phyloP scores from a whole-genome alignment of 2,113 vertebrate genomes.

The Aptenodytes patagonicus region DNA sequence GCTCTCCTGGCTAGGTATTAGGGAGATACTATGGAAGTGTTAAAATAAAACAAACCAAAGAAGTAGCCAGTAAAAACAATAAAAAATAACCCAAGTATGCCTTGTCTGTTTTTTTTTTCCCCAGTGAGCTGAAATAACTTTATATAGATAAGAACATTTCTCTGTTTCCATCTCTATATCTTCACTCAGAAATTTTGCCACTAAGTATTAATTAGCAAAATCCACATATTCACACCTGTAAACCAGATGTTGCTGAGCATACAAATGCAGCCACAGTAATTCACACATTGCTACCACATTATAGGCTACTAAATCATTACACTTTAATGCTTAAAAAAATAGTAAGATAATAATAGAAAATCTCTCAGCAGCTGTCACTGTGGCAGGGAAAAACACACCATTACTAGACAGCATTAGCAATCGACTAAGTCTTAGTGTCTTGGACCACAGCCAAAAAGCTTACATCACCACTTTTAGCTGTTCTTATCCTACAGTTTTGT shows the following conservation, averaged over 20 bases:
- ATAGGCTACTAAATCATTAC: constrained; percentile 37
- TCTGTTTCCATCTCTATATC: neutral
- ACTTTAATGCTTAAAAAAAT: constrained; percentile 14
- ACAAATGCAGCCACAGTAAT: neutral
- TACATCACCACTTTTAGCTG: neutral
- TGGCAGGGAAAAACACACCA: constrained; percentile 33
- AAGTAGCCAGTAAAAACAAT: neutral
- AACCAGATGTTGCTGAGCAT: constrained; percentile 46
- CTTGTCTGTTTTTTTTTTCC: neutral
- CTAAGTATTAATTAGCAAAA: constrained; percentile 6
- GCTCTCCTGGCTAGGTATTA: neutral
- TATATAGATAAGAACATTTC: neutral
- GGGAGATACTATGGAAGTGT: neutral
- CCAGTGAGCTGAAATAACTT: neutral
- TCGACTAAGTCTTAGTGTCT: neutral
- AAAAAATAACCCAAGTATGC: neutral
- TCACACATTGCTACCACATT: neutral
- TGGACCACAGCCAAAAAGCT: constrained; percentile 10
- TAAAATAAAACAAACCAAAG: neutral
- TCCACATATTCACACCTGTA: constrained; percentile 30
- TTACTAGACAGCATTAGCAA: neutral
- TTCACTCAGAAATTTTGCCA: neutral
- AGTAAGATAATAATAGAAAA: constrained; percentile 60
- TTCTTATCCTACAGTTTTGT: neutral
- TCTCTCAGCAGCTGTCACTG: constrained; percentile 58